Conservation (phyloP, 2,113 vertebrate genomes). For the Verasper variegatus region DNA sequence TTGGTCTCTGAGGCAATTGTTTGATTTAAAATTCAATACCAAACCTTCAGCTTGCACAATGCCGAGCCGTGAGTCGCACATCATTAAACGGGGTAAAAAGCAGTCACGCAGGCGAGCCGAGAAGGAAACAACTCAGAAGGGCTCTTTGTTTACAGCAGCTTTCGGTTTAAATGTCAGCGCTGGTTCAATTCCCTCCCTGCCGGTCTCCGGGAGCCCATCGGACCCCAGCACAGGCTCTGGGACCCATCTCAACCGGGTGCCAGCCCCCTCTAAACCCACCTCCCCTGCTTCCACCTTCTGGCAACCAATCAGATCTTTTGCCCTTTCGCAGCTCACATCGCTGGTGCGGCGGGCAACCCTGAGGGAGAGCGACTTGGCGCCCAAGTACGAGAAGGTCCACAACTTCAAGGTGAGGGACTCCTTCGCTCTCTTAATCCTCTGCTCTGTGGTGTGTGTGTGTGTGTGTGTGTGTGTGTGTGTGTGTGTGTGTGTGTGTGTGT, state of each 20-base stretch:
- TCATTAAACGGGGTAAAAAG: constrained; percentile 56
- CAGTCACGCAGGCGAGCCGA: constrained; percentile 27
- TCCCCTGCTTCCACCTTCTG: constrained; percentile 83
- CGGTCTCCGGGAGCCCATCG: constrained; percentile 4
- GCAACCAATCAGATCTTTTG: constrained; percentile 99
- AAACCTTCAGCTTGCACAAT: constrained; percentile 42
- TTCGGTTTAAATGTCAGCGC: constrained; percentile 49
- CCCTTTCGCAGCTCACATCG: constrained; percentile 99
- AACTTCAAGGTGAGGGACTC: constrained; percentile 96
- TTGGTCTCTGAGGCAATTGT: background rate
- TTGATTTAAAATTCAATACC: background rate
- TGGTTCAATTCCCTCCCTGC: constrained; percentile 55
- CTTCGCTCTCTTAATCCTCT: background rate
- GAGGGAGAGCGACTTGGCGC: constrained; percentile 94
- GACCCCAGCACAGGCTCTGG: constrained; percentile 16
- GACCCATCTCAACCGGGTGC: background rate
- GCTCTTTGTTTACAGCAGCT: constrained; percentile 58
- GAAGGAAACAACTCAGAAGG: constrained; percentile 51
- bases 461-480: constrained; percentile 19
- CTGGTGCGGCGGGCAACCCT: constrained; percentile 96
- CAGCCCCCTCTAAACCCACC: constrained; percentile 59
- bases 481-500: constrained; percentile 2
- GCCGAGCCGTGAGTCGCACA: constrained; percentile 64
- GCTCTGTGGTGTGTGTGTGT: constrained; percentile 9
- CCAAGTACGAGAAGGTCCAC: constrained; percentile 99